phyloP scores from a whole-genome alignment of 2,888 invertebrate genomes.

The Tinea semifulvella region DNA sequence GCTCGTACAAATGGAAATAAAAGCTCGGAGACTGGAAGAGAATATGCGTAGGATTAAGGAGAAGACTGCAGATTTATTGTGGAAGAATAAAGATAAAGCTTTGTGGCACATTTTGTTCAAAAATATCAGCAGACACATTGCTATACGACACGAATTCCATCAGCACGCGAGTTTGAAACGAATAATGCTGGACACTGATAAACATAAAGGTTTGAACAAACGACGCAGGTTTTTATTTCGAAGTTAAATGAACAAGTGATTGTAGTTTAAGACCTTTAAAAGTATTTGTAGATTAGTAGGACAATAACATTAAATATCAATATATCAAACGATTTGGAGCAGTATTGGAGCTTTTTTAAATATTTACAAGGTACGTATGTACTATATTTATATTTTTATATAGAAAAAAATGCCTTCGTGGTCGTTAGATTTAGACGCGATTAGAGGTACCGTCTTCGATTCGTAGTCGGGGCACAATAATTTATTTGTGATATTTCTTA shows the following conservation, averaged over 20 bases:
- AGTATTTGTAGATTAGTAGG: not conserved
- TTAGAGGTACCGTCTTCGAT: too few relatives aligned
- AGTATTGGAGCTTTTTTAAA: conserved; percentile 22
- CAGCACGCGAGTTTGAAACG: conserved; percentile 54
- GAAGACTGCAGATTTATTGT: conserved; percentile 64
- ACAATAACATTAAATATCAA: not conserved
- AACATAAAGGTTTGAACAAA: conserved; percentile 27
- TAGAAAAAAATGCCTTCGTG: too few relatives aligned
- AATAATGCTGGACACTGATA: conserved; percentile 50
- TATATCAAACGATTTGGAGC: too few relatives aligned
- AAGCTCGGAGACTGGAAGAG: conserved; percentile 64
- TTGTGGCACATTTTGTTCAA: conserved; percentile 64
- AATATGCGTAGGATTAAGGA: conserved; percentile 67
- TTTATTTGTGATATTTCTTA: too few relatives aligned
- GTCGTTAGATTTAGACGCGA: too few relatives aligned
- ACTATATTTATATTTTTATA: conserved; percentile 37
- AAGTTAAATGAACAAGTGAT: conserved; percentile 4
- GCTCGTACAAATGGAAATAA: conserved; percentile 68
- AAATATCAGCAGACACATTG: conserved; percentile 61
- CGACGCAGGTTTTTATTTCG: not conserved
- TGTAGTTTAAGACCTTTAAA: conserved; percentile 5
- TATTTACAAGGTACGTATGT: conserved; percentile 41
- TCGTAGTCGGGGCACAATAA: too few relatives aligned
- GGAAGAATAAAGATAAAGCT: conserved; percentile 64
- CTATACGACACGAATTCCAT: conserved; percentile 60